Percentiles rank a stretch among this genome's conserved stretches.
These are phyloP conservation scores for Zosterops lateralis DNA, from an alignment of 2,113 vertebrate genomes.

Conservation along the genomic window DNA sequence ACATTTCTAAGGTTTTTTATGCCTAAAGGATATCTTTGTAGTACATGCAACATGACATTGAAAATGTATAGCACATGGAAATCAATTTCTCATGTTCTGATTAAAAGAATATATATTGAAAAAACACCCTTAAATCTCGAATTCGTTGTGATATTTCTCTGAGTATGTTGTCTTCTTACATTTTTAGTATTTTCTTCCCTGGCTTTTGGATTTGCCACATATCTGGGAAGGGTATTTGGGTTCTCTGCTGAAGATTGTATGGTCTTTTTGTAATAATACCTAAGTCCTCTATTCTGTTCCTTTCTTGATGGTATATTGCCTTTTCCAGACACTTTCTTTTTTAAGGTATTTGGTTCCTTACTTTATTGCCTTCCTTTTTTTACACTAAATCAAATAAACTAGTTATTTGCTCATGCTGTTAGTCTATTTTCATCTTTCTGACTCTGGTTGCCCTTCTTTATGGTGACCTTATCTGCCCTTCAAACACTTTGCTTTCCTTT, in stretches of 20 bases:
- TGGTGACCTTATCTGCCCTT: background rate
- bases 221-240: background rate
- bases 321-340: background rate
- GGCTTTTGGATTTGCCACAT: background rate
- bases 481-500: background rate
- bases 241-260: background rate
- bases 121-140: background rate
- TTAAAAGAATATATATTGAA: background rate
- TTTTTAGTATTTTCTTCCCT: background rate
- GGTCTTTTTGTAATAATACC: background rate
- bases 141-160: background rate
- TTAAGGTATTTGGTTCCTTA: background rate
- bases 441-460: background rate
- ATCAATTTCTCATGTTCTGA: background rate
- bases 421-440: background rate
- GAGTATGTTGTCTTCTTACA: background rate
- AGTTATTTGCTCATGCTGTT: background rate
- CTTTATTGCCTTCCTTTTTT: background rate
- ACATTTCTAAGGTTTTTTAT: background rate
- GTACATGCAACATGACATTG: background rate
- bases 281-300: background rate
- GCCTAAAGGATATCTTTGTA: background rate
- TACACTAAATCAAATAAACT: constrained; percentile 11
- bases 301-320: background rate
- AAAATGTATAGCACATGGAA: background rate